Evolutionary conservation across 2,113 vertebrate genomes (phyloP).

Genomic region (Chionomys nivalis): DNA sequence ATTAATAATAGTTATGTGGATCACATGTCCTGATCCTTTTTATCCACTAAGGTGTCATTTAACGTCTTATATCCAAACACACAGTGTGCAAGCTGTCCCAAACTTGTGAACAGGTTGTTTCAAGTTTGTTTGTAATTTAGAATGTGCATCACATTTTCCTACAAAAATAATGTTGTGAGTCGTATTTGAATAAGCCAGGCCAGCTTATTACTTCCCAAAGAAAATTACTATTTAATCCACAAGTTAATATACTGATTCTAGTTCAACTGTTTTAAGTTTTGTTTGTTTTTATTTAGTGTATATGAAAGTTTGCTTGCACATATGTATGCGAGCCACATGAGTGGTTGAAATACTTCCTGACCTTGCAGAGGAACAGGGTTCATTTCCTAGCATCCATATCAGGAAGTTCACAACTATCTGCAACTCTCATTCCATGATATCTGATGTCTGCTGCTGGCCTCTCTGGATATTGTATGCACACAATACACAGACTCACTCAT

Average conservation of each 20-base stretch:
- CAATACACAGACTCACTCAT: not conserved
- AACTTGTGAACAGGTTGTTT: constrained; percentile 79
- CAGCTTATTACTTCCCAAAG: not conserved
- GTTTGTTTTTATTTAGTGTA: not conserved
- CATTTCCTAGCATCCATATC: not conserved
- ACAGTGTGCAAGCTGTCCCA: constrained; percentile 71
- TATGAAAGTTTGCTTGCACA: not conserved
- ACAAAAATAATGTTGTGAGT: constrained; percentile 68
- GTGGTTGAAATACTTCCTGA: not conserved
- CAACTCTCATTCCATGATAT: not conserved
- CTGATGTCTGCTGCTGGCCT: not conserved
- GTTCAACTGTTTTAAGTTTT: not conserved
- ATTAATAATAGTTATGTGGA: constrained; percentile 72
- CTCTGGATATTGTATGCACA: not conserved
- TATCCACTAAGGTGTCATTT: constrained; percentile 74
- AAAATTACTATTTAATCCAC: constrained; percentile 32
- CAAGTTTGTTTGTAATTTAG: constrained; percentile 72
- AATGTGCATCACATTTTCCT: constrained; percentile 66
- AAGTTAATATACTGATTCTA: constrained; percentile 14
- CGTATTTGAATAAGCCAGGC: constrained; percentile 5
- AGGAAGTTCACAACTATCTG: no score
- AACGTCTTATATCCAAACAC: constrained; percentile 66
- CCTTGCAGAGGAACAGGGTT: no score
- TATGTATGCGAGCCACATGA: no score
- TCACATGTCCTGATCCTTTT: constrained; percentile 62